Base-by-base conservation (phyloP, 2,797 vertebrate genomes). In the Scolopax rusticola region DNA sequence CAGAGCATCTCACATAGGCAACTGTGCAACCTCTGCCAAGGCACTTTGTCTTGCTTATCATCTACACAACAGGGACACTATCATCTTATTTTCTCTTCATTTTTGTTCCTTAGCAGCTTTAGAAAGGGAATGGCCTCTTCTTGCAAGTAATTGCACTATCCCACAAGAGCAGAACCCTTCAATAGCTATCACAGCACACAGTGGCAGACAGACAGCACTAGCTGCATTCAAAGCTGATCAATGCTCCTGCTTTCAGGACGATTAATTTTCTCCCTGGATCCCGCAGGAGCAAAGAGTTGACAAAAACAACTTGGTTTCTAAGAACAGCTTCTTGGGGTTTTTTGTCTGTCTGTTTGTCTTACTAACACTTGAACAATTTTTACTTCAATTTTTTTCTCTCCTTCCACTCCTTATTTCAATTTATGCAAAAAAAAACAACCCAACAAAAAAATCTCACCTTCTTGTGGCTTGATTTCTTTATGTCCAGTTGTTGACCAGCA, bases 381-480 rank as follows among this genome's bases (percentile, higher is more conserved):
- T 4, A 78, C n/a, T 36, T 71, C 4, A n/a, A 75, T 12, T 17
- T 32, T 57, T 40, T 74, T 57, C 20, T 76, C 12, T 82, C n/a
- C 25, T 80, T 67, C 47, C 8, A 18, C 41, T 74, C 68, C 38
- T 73, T 50, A 61, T 30, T 81, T 71, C 74, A 94, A 74, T 38
- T 41, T 47, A 50, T 54, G 9, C 0, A 2, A 45, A 45, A 43
- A 70, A 45, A 43, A 71, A 7, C 1, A 51, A 70, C 5, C 1
- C 1, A 1, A 41, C 9, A 84, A 27, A 76, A 76, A 87, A 64
- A 75, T 75, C 97, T 97, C 97, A 99, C 99, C 99, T 99, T 99
- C 97, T 98, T 99, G 96, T 99, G 99, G 96, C 99, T 99, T 91
- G 99, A 99, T 96, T 99, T 99, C 98, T 99, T 99, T 81, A 99